Evolutionary conservation across 2,888 invertebrate genomes (phyloP).

Genomic region (Sclerodermus sp.): DNA sequence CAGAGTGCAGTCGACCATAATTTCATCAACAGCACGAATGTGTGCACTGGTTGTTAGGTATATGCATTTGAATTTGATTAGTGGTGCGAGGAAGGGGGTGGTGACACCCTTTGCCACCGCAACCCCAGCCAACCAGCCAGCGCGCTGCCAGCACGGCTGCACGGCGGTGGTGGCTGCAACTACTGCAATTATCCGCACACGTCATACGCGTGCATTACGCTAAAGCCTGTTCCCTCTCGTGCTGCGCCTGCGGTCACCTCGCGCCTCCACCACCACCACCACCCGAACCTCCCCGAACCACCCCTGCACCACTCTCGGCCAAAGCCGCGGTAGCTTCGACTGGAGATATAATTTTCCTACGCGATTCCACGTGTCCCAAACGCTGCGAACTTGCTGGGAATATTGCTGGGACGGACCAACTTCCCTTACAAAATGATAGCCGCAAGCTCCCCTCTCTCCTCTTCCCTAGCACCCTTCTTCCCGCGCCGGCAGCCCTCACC

Average conservation of each 20-base stretch:
- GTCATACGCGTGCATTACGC: slow-evolving; percentile 51
- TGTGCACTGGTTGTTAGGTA: slow-evolving; percentile 47
- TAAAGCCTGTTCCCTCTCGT: slow-evolving; percentile 29
- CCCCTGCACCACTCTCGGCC: slow-evolving; percentile 9
- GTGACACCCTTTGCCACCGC: slow-evolving; percentile 55
- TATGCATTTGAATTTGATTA: slow-evolving; percentile 57
- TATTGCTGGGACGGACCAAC: too few species aligned
- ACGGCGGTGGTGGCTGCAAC: slow-evolving; percentile 46
- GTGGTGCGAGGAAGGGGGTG: slow-evolving; percentile 42
- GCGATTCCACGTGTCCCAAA: slow-evolving; percentile 6
- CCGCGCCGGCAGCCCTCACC: too few species aligned
- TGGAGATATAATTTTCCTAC: slow-evolving; percentile 27
- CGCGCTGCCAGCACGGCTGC: slow-evolving; percentile 40
- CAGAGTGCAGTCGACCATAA: slow-evolving; percentile 56
- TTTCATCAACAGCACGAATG: slow-evolving; percentile 52
- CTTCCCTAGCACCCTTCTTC: too few species aligned
- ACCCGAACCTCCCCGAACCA: not conserved
- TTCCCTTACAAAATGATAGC: too few species aligned
- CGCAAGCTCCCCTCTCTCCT: too few species aligned
- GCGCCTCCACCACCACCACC: slow-evolving; percentile 22
- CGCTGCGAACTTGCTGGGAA: too few species aligned
- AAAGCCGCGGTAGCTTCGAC: slow-evolving; percentile 16
- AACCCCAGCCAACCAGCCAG: slow-evolving; percentile 43
- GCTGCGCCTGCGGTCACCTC: slow-evolving; percentile 37
- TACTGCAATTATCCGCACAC: slow-evolving; percentile 55